Percentiles rank a stretch among this genome's conserved stretches.
phyloP scores from a whole-genome alignment of 2,888 invertebrate genomes.

The Psococerastis gibbosa region DNA sequence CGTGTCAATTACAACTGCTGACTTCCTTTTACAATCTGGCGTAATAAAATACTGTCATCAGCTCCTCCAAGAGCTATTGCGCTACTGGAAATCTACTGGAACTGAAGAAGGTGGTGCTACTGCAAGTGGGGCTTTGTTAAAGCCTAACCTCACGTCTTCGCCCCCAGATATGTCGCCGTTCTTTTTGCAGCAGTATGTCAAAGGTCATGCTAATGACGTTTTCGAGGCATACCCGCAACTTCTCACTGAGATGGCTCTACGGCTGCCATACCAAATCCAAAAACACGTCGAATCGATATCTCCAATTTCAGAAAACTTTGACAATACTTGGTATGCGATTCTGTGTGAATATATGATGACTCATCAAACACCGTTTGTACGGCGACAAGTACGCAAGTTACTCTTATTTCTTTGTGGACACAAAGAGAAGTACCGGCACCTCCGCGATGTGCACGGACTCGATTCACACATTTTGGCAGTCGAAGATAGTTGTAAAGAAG shows the following conservation, averaged over 20 bases:
- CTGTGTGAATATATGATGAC: conserved; percentile 93
- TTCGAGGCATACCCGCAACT: conserved; percentile 87
- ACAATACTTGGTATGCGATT: conserved; percentile 49
- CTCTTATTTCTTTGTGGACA: conserved; percentile 83
- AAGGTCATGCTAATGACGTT: conserved; percentile 76
- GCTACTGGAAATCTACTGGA: conserved; percentile 19
- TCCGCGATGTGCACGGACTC: conserved; percentile 83
- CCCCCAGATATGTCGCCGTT: conserved; percentile 92
- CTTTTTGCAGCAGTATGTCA: conserved; percentile 81
- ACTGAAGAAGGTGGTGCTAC: conserved; percentile 25
- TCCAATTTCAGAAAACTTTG: conserved; percentile 19
- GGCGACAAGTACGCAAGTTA: conserved; percentile 82
- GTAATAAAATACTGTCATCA: conserved; percentile 54
- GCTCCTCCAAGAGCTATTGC: conserved; percentile 34
- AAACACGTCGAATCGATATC: conserved; percentile 20
- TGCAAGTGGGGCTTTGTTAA: conserved; percentile 38
- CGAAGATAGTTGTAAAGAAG: conserved; percentile 33
- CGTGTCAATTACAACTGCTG: conserved; percentile 51
- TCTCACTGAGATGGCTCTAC: conserved; percentile 85
- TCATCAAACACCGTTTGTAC: conserved; percentile 69
- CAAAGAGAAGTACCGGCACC: conserved; percentile 85
- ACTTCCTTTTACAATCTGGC: conserved; percentile 44
- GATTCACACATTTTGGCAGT: conserved; percentile 61
- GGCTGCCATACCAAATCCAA: conserved; percentile 53
- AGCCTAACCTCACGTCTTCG: conserved; percentile 59